These are phyloP conservation scores for Helostoma temminkii DNA, from an alignment of 2,797 vertebrate species.

Conservation along the genomic window DNA sequence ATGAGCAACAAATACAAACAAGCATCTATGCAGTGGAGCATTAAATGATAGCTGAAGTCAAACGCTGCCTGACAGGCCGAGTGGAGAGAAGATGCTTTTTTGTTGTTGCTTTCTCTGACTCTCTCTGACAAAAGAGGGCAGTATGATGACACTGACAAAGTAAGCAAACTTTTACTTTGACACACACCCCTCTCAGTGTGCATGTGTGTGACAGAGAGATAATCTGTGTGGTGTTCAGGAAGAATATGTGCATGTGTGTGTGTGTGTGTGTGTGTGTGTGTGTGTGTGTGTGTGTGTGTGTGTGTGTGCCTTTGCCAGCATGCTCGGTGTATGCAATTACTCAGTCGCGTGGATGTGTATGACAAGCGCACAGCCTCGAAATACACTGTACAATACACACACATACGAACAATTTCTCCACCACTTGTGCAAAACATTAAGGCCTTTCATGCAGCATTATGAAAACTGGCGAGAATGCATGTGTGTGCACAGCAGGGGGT, in stretches of 20 bases:
- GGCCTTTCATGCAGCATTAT: constrained; percentile 29
- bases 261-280: constrained; percentile 8
- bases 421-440: constrained; percentile 46
- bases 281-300: constrained; percentile 10
- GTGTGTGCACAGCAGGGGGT: not conserved
- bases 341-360: constrained; percentile 56
- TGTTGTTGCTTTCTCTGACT: constrained; percentile 60
- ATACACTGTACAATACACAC: constrained; percentile 19
- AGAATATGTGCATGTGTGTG: constrained; percentile 8
- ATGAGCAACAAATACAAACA: constrained; percentile 41
- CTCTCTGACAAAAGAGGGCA: constrained; percentile 87
- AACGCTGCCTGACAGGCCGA: constrained; percentile 29
- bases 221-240: constrained; percentile 39
- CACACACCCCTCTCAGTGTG: constrained; percentile 14
- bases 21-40: constrained; percentile 54
- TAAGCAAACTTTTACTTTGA: constrained; percentile 81
- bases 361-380: constrained; percentile 39
- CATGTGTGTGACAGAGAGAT: constrained; percentile 10
- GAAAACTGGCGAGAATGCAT: constrained; percentile 20
- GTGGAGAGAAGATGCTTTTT: not conserved
- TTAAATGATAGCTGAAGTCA: constrained; percentile 56
- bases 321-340: constrained; percentile 48
- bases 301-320: constrained; percentile 30
- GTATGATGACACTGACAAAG: constrained; percentile 85
- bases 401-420: constrained; percentile 10